phyloP scores from a whole-genome alignment of 2,888 invertebrate genomes.

The Melinopterus prodromus region DNA sequence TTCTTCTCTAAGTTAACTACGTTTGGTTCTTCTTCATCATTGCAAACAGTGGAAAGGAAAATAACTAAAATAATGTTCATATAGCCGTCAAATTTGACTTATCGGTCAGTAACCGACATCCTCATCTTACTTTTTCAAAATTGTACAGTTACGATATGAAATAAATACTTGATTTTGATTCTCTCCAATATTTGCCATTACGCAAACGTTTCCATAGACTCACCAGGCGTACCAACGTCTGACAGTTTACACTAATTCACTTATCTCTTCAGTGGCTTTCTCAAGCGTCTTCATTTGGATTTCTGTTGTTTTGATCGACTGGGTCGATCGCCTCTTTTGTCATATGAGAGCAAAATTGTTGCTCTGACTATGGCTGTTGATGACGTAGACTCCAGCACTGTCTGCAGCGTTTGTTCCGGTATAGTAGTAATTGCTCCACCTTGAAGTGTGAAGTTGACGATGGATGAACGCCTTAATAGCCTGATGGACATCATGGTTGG shows the following conservation, averaged over 20 bases:
- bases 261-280: conserved; percentile 33
- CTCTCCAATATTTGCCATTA: not conserved
- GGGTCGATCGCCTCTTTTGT: conserved; percentile 49
- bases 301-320: conserved; percentile 32
- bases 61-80: too few relatives aligned
- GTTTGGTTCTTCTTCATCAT: too few relatives aligned
- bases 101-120: too few relatives aligned
- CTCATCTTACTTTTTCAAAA: not conserved
- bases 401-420: conserved; percentile 51
- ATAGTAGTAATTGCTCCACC: conserved; percentile 54
- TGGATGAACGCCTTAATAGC: conserved; percentile 62
- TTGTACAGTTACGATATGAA: not conserved
- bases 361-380: conserved; percentile 52
- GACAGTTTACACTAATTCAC: conserved; percentile 32
- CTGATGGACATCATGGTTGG: conserved; percentile 75
- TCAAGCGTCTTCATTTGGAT: conserved; percentile 32
- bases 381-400: conserved; percentile 54
- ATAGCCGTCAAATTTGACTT: too few relatives aligned
- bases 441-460: conserved; percentile 54
- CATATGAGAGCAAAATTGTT: conserved; percentile 51
- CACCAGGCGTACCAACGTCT: not conserved
- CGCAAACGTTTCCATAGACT: not conserved
- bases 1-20: too few relatives aligned
- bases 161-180: not conserved
- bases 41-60: too few relatives aligned